Conservation (phyloP, 2,888 invertebrate species). For the Leptopilina myrica region DNA sequence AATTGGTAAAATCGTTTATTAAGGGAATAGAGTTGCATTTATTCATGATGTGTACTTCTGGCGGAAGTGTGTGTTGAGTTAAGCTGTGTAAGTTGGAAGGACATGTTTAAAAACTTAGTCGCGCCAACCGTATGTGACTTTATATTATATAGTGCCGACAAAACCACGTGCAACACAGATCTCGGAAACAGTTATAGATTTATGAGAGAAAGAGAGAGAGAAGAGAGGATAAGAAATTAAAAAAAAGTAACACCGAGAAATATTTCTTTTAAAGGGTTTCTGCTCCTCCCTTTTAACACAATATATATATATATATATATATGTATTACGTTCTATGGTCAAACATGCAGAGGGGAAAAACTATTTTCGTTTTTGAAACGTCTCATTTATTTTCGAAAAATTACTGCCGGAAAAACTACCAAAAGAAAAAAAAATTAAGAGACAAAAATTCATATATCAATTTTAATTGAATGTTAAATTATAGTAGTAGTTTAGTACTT, state of each 20-base stretch:
- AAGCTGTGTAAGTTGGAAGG: constrained; percentile 11
- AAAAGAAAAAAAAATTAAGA: background rate
- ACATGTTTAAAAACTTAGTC: constrained; percentile 24
- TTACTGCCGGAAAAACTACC: background rate
- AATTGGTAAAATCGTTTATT: constrained; percentile 3
- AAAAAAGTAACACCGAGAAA: constrained; percentile 3
- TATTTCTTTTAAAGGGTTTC: constrained; percentile 15
- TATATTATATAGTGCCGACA: constrained; percentile 47
- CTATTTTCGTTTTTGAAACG: background rate
- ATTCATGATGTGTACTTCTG: constrained; percentile 15
- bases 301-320: too few relatives aligned
- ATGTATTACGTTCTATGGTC: background rate
- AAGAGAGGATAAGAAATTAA: too few relatives aligned
- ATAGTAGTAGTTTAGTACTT: background rate
- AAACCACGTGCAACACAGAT: constrained; percentile 53
- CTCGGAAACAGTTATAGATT: constrained; percentile 51
- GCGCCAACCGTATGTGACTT: constrained; percentile 44
- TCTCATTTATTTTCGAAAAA: constrained; percentile 1
- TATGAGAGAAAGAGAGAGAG: constrained; percentile 38
- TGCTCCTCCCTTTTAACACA: background rate
- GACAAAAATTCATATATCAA: background rate
- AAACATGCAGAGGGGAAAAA: background rate
- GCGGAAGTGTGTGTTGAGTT: constrained; percentile 37
- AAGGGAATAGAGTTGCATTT: background rate
- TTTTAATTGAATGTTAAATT: background rate